Percentiles rank a stretch among this genome's conserved stretches.
phyloP scores from a whole-genome alignment of 2,888 invertebrate species.

The Venusia cambrica region DNA sequence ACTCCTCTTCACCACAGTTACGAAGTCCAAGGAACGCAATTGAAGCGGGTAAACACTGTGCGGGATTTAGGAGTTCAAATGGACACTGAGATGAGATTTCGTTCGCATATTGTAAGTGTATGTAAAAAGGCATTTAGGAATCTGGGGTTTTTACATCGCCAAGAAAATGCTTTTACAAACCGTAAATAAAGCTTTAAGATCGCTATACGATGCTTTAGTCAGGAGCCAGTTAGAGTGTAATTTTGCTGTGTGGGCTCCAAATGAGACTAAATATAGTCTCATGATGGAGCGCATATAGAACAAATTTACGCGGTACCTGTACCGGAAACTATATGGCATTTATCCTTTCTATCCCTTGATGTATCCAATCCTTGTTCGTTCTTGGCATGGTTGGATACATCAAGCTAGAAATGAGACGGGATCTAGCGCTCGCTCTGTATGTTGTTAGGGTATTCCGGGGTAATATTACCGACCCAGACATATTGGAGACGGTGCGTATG shows the following conservation, averaged over 20 bases:
- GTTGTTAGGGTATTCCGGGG: too few relatives aligned
- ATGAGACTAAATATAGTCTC: constrained; percentile 5
- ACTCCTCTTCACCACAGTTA: too few relatives aligned
- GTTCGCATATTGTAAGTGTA: too few relatives aligned
- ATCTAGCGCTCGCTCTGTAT: too few relatives aligned
- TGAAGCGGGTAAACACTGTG: too few relatives aligned
- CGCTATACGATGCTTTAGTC: constrained; percentile 7
- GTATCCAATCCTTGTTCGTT: constrained; percentile 20
- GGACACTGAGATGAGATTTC: too few relatives aligned
- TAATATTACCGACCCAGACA: too few relatives aligned
- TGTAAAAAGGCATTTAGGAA: constrained; percentile 3
- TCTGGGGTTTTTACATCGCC: too few relatives aligned
- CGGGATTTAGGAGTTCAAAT: too few relatives aligned
- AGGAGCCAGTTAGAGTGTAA: constrained; percentile 9
- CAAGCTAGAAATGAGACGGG: constrained; percentile 11
- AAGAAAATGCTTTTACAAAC: too few relatives aligned
- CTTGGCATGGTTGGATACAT: constrained; percentile 19
- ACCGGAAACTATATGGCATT: constrained; percentile 7
- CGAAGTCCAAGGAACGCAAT: too few relatives aligned
- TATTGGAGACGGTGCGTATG: too few relatives aligned
- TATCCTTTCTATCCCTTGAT: constrained; percentile 17
- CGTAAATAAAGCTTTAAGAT: neutral
- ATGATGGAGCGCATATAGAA: constrained; percentile 21
- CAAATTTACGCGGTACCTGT: constrained; percentile 11
- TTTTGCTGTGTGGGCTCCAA: constrained; percentile 5